Evolutionary conservation across 2,888 invertebrate genomes (phyloP).

Genomic region (Cryptocephalus primarius): DNA sequence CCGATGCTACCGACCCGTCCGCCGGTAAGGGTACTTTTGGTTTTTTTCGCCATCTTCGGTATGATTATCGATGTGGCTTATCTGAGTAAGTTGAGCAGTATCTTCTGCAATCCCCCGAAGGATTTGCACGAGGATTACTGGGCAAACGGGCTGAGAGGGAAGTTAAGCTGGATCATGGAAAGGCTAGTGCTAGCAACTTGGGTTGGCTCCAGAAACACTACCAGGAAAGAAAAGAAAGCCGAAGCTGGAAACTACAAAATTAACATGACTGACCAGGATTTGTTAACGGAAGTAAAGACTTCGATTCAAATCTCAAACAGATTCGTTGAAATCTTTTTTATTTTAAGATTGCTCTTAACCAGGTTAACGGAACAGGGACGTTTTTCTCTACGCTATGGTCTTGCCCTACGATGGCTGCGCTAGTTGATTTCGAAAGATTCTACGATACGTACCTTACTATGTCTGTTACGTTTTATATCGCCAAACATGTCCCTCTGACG

Average conservation of each 20-base stretch:
- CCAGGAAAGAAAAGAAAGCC: not conserved
- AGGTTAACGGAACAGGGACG: not conserved
- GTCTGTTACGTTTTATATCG: not conserved
- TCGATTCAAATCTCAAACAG: too few species aligned
- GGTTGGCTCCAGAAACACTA: not conserved
- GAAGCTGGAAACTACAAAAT: not conserved
- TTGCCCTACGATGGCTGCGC: not conserved
- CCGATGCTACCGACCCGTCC: not conserved
- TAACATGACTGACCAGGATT: not conserved
- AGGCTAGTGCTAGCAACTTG: not conserved
- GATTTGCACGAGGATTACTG: not conserved
- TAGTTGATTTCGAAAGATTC: not conserved
- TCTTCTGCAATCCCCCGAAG: not conserved
- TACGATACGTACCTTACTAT: not conserved
- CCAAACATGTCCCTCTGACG: not conserved
- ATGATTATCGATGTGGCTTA: not conserved
- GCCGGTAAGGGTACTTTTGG: not conserved
- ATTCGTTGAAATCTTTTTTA: not conserved
- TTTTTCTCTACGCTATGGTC: not conserved
- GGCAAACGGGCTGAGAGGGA: not conserved
- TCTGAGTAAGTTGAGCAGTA: not conserved
- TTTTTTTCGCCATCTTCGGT: not conserved
- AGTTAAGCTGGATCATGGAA: not conserved
- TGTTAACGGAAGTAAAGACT: not conserved
- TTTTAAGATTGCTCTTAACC: not conserved